Evolutionary conservation across 2,797 vertebrate genomes (phyloP).

Genomic region (Xiphorhynchus erythropygius): DNA sequence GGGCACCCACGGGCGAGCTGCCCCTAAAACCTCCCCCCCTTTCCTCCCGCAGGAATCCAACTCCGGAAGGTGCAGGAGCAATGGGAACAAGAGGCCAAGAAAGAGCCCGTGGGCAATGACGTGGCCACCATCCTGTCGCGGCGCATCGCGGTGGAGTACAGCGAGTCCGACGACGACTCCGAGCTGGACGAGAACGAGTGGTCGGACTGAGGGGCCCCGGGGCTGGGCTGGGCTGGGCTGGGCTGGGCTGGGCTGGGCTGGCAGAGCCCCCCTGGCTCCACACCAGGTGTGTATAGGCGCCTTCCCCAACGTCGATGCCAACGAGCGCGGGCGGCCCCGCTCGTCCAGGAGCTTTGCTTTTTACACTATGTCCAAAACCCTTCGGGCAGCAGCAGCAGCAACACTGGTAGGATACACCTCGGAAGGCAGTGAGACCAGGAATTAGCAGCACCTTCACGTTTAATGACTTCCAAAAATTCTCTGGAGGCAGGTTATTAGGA

Average conservation of each 20-base stretch:
- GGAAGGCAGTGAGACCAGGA: not conserved
- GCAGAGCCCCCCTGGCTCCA: not conserved
- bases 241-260: not conserved
- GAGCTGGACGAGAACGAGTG: constrained; percentile 93
- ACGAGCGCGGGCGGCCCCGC: not conserved
- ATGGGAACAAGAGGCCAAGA: constrained; percentile 90
- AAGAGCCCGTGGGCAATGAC: constrained; percentile 90
- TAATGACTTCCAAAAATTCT: not conserved
- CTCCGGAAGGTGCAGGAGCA: constrained; percentile 93
- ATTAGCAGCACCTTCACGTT: not conserved
- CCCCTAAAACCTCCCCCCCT: not conserved
- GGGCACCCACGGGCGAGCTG: fast-evolving
- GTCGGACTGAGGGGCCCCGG: constrained; percentile 82
- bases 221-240: not conserved
- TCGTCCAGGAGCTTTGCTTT: constrained; percentile 68
- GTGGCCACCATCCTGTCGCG: constrained; percentile 92
- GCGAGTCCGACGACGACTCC: constrained; percentile 92
- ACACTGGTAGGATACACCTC: constrained; percentile 37
- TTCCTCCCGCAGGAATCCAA: constrained; percentile 81
- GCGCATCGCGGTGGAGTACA: constrained; percentile 92
- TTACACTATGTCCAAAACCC: constrained; percentile 45
- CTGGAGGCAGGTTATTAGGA: not conserved
- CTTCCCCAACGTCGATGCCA: not conserved
- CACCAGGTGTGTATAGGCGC: constrained; percentile 41
- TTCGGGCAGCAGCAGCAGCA: constrained; percentile 23